A percentile compares a stretch with the other conserved stretches of the same genome.
These are phyloP conservation scores for Clytia hemisphaerica DNA, from an alignment of 30 jellyfish, hydroid and myxozoan species.

Conservation along the genomic window DNA sequence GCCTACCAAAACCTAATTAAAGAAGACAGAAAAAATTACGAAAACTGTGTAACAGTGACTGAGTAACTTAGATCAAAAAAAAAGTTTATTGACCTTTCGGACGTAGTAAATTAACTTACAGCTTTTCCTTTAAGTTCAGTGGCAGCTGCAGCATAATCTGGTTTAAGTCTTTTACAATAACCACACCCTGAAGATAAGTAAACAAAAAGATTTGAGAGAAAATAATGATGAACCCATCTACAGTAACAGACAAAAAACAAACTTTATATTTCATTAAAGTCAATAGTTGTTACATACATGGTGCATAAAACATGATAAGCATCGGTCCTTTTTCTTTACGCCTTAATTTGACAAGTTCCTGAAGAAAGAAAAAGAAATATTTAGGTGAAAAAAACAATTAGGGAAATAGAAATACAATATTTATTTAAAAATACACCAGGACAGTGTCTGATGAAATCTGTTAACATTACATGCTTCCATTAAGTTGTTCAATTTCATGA, in stretches of 20 bases:
- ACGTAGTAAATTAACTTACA: constrained; percentile 33
- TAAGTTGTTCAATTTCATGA: too few species aligned
- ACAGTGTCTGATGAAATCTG: too few species aligned
- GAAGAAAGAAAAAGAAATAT: neutral
- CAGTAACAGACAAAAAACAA: neutral
- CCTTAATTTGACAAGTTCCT: constrained; percentile 77
- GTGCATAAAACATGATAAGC: constrained; percentile 93
- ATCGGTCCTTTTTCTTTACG: constrained; percentile 74
- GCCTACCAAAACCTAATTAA: constrained; percentile 74
- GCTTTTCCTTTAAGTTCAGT: constrained; percentile 68
- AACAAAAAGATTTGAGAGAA: neutral
- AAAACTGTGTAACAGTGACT: neutral
- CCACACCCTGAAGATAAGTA: constrained; percentile 81
- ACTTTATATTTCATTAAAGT: neutral
- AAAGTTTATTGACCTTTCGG: too few species aligned
- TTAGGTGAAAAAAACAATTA: too few species aligned
- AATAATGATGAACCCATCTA: neutral
- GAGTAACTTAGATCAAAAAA: neutral
- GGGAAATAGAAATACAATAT: too few species aligned
- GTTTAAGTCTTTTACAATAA: constrained; percentile 79
- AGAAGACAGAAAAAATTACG: constrained; percentile 5
- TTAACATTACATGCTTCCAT: too few species aligned
- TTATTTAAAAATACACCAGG: too few species aligned
- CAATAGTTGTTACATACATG: constrained; percentile 51
- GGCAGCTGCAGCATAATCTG: constrained; percentile 96